phyloP scores from a whole-genome alignment of 1,140 invertebrate species.

The Oryzaephilus surinamensis region DNA sequence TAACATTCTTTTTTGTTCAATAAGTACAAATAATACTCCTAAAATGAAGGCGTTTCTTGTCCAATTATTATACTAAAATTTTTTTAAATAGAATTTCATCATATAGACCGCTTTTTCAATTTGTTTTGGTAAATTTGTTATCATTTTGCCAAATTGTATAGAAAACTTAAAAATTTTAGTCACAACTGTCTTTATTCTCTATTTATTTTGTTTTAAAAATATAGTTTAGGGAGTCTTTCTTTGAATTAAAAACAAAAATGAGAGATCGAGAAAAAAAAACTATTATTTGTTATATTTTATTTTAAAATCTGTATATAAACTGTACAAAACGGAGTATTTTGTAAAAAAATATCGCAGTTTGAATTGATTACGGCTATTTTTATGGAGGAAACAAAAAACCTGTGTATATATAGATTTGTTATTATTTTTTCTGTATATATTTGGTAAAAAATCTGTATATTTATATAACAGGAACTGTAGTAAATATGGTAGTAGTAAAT shows the following conservation, averaged over 20 bases:
- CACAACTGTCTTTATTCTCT: too few relatives aligned
- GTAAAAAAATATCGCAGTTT: constrained; percentile 34
- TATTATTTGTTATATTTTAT: too few relatives aligned
- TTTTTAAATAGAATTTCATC: constrained; percentile 13
- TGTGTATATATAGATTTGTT: constrained; percentile 27
- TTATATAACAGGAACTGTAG: constrained; percentile 34
- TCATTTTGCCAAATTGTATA: constrained; percentile 27
- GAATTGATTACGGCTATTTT: constrained; percentile 5
- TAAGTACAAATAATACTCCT: too few relatives aligned
- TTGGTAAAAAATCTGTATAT: constrained; percentile 35
- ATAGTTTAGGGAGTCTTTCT: too few relatives aligned
- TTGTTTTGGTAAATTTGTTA: too few relatives aligned
- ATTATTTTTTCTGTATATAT: constrained; percentile 30
- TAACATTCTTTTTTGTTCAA: constrained; percentile 5
- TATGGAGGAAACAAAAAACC: constrained; percentile 22
- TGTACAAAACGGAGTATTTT: constrained; percentile 28
- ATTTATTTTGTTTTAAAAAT: too few relatives aligned
- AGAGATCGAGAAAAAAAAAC: too few relatives aligned
- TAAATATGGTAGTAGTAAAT: constrained; percentile 24
- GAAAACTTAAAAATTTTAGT: too few relatives aligned
- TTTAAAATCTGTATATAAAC: too few relatives aligned
- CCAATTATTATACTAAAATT: constrained; percentile 17
- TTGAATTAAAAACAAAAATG: too few relatives aligned
- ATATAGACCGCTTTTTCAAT: constrained; percentile 25
- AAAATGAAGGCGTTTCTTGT: too few relatives aligned